phyloP scores from a whole-genome alignment of 2,113 vertebrate genomes.

The Proteles cristata region DNA sequence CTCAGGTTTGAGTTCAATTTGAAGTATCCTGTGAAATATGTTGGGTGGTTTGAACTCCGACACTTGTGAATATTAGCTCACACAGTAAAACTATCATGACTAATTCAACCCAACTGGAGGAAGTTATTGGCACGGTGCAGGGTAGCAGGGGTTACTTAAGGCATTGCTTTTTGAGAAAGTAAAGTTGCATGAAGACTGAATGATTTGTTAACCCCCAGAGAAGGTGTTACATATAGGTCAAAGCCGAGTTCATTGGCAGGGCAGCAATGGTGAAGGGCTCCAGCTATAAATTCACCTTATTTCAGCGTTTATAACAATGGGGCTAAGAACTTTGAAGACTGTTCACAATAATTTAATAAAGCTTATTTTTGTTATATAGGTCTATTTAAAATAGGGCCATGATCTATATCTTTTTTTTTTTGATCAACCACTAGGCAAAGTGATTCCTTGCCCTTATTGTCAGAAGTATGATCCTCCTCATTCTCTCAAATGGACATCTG shows the following conservation, averaged over 20 bases:
- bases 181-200: constrained; percentile 71
- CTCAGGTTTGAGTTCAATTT: constrained; percentile 72
- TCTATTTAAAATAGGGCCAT: background rate
- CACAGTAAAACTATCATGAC: constrained; percentile 83
- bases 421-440: constrained; percentile 11
- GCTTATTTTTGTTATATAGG: constrained; percentile 37
- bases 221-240: constrained; percentile 82
- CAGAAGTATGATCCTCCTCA: constrained; percentile 64
- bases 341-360: constrained; percentile 28
- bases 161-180: constrained; percentile 59
- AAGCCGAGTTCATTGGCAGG: constrained; percentile 83
- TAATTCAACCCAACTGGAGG: constrained; percentile 75
- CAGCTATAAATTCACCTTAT: constrained; percentile 75
- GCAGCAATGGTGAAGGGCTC: constrained; percentile 67
- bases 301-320: constrained; percentile 70
- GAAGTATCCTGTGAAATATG: constrained; percentile 74
- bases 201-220: constrained; percentile 78
- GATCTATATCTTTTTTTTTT: background rate
- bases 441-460: constrained; percentile 52
- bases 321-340: background rate
- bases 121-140: constrained; percentile 49
- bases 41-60: constrained; percentile 72
- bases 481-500: constrained; percentile 70
- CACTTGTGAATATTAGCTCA: constrained; percentile 81
- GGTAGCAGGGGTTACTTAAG: constrained; percentile 18